Conservation (phyloP, 2,797 vertebrate species). For the Kryptolebias ocellatus region DNA sequence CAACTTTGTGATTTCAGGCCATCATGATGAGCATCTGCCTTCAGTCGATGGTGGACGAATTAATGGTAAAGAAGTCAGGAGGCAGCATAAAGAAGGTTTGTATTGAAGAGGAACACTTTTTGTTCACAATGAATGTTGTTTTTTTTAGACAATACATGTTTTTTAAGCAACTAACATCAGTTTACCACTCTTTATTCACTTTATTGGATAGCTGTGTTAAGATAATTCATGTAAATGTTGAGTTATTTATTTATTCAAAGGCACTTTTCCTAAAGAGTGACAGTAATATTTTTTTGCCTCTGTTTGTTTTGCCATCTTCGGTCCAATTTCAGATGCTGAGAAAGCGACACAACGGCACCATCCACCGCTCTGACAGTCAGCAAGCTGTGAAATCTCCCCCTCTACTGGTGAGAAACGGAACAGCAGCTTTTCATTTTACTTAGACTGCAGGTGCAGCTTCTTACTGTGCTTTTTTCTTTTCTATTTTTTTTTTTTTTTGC, state of each 20-base stretch:
- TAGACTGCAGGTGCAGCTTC: background rate
- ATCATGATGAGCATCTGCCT: constrained; percentile 99
- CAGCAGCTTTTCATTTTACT: background rate
- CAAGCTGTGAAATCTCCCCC: constrained; percentile 96
- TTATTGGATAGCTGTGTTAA: too few relatives aligned
- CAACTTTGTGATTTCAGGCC: constrained; percentile 80
- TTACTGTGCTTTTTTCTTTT: background rate
- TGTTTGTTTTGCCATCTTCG: background rate
- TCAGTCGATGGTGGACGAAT: constrained; percentile 98
- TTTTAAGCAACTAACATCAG: too few relatives aligned
- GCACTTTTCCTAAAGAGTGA: background rate
- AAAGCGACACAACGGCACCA: constrained; percentile 85
- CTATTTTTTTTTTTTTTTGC: too few relatives aligned
- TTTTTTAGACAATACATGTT: background rate
- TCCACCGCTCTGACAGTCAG: constrained; percentile 92
- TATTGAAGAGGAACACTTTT: background rate
- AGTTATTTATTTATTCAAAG: background rate
- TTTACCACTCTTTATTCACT: too few relatives aligned
- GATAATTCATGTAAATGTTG: background rate
- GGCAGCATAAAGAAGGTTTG: constrained; percentile 97
- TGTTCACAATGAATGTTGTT: background rate
- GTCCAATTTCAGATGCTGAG: constrained; percentile 86
- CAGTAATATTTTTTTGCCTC: too few relatives aligned
- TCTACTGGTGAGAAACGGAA: constrained; percentile 85
- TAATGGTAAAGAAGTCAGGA: constrained; percentile 99